Conservation (phyloP, 2,113 vertebrate genomes). For the Nesoenas mayeri region DNA sequence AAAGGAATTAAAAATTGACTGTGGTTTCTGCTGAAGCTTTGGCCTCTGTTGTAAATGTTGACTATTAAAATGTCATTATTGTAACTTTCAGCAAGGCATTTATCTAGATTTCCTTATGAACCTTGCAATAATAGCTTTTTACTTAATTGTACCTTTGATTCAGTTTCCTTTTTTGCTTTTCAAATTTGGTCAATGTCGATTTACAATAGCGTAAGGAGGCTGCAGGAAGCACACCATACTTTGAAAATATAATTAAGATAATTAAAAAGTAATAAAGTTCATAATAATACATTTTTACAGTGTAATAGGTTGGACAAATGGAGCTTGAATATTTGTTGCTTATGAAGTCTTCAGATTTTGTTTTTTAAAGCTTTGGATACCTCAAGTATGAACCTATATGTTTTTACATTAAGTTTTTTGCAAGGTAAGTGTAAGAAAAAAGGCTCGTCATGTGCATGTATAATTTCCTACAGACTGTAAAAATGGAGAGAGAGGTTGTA, state of each 20-base stretch:
- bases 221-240: neutral
- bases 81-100: neutral
- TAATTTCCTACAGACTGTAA: neutral
- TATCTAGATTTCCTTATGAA: neutral
- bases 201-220: rapidly evolving
- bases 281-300: neutral
- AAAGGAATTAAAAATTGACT: neutral
- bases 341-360: neutral
- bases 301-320: neutral
- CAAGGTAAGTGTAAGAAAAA: conserved; percentile 6
- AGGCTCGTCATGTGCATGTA: neutral
- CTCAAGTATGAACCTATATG: neutral
- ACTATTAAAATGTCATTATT: neutral
- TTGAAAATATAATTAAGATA: neutral
- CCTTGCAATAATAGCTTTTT: neutral
- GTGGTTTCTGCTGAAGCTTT: neutral
- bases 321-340: neutral
- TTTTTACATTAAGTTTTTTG: neutral
- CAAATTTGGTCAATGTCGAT: neutral
- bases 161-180: neutral
- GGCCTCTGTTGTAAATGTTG: neutral
- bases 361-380: neutral
- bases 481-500: neutral
- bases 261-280: neutral
- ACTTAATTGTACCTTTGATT: neutral